These are phyloP conservation scores for Ethmia dodecea DNA, from an alignment of 2,888 invertebrate genomes.

Conservation along the genomic window DNA sequence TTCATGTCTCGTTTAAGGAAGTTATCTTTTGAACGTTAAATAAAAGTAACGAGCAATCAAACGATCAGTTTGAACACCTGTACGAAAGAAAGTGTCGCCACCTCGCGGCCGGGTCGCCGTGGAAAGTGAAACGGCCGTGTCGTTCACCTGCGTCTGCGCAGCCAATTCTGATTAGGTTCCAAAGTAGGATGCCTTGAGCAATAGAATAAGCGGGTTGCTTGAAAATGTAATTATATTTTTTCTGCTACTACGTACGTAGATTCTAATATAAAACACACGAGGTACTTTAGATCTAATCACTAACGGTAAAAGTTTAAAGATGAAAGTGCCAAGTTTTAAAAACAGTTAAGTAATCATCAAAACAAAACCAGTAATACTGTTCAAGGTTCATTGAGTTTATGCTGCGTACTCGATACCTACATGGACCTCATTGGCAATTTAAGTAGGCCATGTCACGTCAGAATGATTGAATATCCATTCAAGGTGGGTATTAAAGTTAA, in stretches of 20 bases:
- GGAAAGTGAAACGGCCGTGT: constrained; percentile 66
- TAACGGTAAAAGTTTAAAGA: too few relatives aligned
- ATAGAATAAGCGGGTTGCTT: too few relatives aligned
- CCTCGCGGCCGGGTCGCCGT: constrained; percentile 40
- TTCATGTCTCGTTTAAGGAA: too few relatives aligned
- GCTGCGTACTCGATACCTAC: constrained; percentile 12
- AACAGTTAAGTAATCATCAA: too few relatives aligned
- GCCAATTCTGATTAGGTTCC: not conserved
- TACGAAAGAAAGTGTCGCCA: constrained; percentile 53
- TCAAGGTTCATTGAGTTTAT: constrained; percentile 11
- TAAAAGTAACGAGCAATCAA: constrained; percentile 6
- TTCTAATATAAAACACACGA: too few relatives aligned
- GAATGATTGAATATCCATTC: constrained; percentile 34
- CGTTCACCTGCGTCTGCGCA: constrained; percentile 45
- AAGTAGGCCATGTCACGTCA: constrained; percentile 36
- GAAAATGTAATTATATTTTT: too few relatives aligned
- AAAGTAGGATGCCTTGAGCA: too few relatives aligned
- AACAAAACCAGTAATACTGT: not conserved
- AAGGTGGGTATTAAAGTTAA: constrained; percentile 17
- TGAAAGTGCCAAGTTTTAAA: too few relatives aligned
- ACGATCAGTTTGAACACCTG: constrained; percentile 20
- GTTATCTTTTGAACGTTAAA: constrained; percentile 1
- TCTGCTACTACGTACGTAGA: too few relatives aligned
- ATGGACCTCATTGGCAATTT: constrained; percentile 15
- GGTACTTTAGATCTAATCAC: too few relatives aligned